phyloP scores from a whole-genome alignment of 2,888 invertebrate genomes.

The Ophioninae sp. region DNA sequence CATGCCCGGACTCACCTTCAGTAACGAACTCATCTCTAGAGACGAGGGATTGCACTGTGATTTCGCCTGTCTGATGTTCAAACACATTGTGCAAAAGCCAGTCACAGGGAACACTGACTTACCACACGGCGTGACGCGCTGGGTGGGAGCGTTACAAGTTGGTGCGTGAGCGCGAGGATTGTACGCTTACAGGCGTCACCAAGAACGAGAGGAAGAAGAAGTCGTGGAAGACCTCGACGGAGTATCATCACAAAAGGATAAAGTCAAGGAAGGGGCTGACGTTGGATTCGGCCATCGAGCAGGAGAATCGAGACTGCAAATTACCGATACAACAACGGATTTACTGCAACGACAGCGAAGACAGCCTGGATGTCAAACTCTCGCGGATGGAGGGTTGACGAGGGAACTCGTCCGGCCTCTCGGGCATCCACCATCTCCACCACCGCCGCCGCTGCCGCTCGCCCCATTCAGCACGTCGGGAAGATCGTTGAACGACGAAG shows the following conservation, averaged over 20 bases:
- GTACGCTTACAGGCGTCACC: constrained; percentile 75
- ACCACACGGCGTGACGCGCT: constrained; percentile 82
- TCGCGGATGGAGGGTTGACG: constrained; percentile 79
- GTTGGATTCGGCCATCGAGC: constrained; percentile 79
- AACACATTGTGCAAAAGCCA: constrained; percentile 90
- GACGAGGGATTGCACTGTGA: constrained; percentile 99
- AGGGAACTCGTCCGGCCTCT: too few relatives aligned
- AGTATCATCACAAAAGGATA: constrained; percentile 81
- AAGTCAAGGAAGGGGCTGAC: constrained; percentile 81
- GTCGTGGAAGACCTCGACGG: constrained; percentile 80
- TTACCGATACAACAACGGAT: constrained; percentile 72
- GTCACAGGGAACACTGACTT: constrained; percentile 81
- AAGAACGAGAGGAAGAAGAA: constrained; percentile 80
- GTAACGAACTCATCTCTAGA: constrained; percentile 98
- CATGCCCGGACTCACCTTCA: constrained; percentile 99
- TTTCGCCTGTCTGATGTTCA: constrained; percentile 99
- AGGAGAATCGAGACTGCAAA: constrained; percentile 77
- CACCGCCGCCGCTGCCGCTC: neutral
- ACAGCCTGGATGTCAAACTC: constrained; percentile 79
- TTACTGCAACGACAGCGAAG: constrained; percentile 78
- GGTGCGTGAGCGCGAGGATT: constrained; percentile 78
- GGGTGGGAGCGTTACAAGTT: constrained; percentile 82
- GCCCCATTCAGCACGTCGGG: too few relatives aligned
- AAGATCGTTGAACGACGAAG: constrained; percentile 90
- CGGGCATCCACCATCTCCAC: neutral